Base-by-base conservation (phyloP, 2,797 vertebrate genomes). In the Ambastaia sidthimunki region DNA sequence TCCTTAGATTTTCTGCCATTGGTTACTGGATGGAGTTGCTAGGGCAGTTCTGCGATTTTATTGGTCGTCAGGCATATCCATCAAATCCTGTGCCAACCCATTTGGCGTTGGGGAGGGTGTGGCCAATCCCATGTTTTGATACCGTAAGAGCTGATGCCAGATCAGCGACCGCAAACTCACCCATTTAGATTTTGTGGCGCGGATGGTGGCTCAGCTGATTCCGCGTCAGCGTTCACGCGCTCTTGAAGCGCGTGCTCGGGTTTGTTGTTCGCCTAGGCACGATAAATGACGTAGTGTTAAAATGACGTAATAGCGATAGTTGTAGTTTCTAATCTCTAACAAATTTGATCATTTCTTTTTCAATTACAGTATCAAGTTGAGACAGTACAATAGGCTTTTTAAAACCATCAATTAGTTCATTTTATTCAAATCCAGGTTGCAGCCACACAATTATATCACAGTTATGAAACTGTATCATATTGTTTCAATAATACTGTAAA, bases 11-110 rank as follows among this genome's bases (percentile, higher is more conserved):
- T 25, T 18, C 3, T 63, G 48, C 84, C 67, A 86, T 92, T 93
- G 91, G 91, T 71, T 80, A 72, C 63, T 73, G 63, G 7, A 4
- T 1, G 37, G 83, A 88, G 92, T 93, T 93, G 90, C 91, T 92
- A 90, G 81, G 91, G 89, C 78, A 89, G 86, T 74, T 76, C 80
- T 52, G 71, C 65, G 34, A 19, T 34, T 21, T 72, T 63, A 91
- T 80, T 89, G 23, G 90, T 79, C 57, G 63, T 7, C 37, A 71
- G n/a, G 37, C 31, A 75, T 41, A 86, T 90, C 87, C 48, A 54
- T 91, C 81, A 88, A 82, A 80, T 41, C 25, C n/a, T 34, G 66
- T 78, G 63, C 54, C 80, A 63, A 83, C 78, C 82, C 47, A 65
- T 74, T 83, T 74, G 48, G 54, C n/a, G 55, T 28, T 54, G 47